Conservation (phyloP, 2,113 vertebrate genomes). For the Acrocephalus arundinaceus region DNA sequence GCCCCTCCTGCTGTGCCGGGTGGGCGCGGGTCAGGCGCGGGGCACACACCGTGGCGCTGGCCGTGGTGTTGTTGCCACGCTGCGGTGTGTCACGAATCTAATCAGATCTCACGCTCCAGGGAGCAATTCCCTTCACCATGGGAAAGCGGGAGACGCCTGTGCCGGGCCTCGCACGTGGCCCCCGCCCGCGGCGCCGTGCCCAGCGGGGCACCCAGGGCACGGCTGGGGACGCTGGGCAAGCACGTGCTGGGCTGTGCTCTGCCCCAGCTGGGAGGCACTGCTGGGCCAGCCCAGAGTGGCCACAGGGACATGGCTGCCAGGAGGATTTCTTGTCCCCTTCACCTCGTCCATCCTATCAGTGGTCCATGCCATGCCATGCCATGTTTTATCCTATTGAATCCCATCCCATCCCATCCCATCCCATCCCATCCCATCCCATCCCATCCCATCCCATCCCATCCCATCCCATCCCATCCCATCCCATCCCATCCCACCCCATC, state of each 20-base stretch:
- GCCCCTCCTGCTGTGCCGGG: not conserved
- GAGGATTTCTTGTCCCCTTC: not conserved
- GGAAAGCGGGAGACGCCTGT: not conserved
- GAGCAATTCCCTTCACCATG: not conserved
- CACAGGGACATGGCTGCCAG: not conserved
- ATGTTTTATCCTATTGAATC: not conserved
- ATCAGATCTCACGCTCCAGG: constrained; percentile 48
- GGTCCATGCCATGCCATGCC: not conserved
- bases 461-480: no score
- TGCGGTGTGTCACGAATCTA: constrained; percentile 12
- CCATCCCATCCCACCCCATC: not conserved
- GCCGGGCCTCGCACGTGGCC: not conserved
- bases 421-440: not conserved
- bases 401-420: not conserved
- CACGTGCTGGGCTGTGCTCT: not conserved
- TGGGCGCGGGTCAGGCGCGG: fast-evolving
- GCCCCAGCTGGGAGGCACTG: not conserved
- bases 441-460: not conserved
- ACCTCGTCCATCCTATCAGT: not conserved
- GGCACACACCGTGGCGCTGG: fast-evolving
- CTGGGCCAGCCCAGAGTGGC: not conserved
- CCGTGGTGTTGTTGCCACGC: not conserved
- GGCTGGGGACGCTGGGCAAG: not conserved
- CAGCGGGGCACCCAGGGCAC: not conserved
- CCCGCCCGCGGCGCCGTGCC: fast-evolving